Base-by-base conservation (phyloP, 2,888 invertebrate genomes). In the Candidula unifasciata region DNA sequence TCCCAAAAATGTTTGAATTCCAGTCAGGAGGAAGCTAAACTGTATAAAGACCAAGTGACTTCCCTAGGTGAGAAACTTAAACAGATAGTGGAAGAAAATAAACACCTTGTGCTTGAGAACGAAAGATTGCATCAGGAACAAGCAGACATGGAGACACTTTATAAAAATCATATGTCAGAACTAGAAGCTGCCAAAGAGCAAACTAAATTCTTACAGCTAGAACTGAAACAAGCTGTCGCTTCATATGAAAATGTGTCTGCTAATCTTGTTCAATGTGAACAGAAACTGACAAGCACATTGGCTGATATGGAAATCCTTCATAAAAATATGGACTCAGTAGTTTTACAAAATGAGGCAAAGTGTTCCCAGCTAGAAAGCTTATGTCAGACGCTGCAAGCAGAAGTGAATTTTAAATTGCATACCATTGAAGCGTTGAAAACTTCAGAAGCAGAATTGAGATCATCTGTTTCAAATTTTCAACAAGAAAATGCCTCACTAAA, bases 151-250 rank as follows among this genome's bases (percentile, higher is more conserved):
- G 37, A 21, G 18, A 79, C 16, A 30, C 18, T 57, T 69, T 80
- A 69, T 80, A 52, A 71, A 21, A 80, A 68, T 44, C 80, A 52
- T 24, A 18, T 66, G 33, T 44, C 66, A 66, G 66, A 79, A 18
- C 37, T 79, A 44, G 52, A 68, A 68, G 87, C n/a, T 74, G 54
- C 13, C 54, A 74, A 54, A 30, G 54, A 54, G 52, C 54, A 27
- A 78, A 6, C 37, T 13, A 37, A 78, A 24, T 33, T 24, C 16
- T 21, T 60, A 18, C 35, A 78, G 21, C 78, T 24, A 24, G 30
- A 86, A 71, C 54, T 89, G 16, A 84, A 85, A 83, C 73, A 76
- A 57, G 82, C 85, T 73, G 77, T 83, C 18, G 81, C 33, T 71
- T 24, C 52, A 54, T 44, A 69, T 78, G 77, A 85, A 68, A 60